phyloP scores from a whole-genome alignment of 2,797 vertebrate species.

The Acestrorhynchus altus region DNA sequence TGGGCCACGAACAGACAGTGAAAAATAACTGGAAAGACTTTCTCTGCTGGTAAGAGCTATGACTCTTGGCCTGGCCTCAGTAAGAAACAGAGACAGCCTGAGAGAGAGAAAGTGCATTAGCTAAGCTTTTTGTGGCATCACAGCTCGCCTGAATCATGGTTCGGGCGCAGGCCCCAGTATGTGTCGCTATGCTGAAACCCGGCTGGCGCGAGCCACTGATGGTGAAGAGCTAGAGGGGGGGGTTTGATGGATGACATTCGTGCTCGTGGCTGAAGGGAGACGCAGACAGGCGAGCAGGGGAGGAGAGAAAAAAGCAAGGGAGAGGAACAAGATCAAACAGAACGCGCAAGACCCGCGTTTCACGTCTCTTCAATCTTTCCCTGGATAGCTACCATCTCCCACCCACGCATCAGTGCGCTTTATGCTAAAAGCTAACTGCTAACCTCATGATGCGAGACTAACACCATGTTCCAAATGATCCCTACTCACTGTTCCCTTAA shows the following conservation, averaged over 20 bases:
- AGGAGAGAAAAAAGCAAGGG: conserved; percentile 37
- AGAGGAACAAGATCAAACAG: conserved; percentile 46
- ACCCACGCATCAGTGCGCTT: conserved; percentile 35
- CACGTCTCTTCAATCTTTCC: conserved; percentile 46
- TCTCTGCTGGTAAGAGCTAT: conserved; percentile 77
- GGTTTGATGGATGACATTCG: conserved; percentile 71
- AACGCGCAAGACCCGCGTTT: conserved; percentile 33
- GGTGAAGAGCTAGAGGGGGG: conserved; percentile 66
- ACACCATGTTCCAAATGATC: neutral
- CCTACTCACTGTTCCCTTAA: neutral
- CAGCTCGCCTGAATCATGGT: conserved; percentile 75
- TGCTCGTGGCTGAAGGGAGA: conserved; percentile 68
- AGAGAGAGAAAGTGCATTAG: conserved; percentile 71
- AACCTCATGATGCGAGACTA: neutral
- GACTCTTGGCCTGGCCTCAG: conserved; percentile 72
- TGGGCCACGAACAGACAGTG: conserved; percentile 62
- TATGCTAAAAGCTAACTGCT: conserved; percentile 25
- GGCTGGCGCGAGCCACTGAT: conserved; percentile 65
- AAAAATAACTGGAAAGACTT: conserved; percentile 76
- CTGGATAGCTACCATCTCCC: conserved; percentile 49
- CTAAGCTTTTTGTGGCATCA: conserved; percentile 73
- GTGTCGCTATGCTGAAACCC: conserved; percentile 50
- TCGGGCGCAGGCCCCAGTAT: conserved; percentile 63
- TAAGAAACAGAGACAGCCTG: conserved; percentile 50
- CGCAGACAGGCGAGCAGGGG: conserved; percentile 56